These are phyloP conservation scores for Myrmecophaga tridactyla DNA, from an alignment of 2,113 vertebrate species.

Conservation along the genomic window DNA sequence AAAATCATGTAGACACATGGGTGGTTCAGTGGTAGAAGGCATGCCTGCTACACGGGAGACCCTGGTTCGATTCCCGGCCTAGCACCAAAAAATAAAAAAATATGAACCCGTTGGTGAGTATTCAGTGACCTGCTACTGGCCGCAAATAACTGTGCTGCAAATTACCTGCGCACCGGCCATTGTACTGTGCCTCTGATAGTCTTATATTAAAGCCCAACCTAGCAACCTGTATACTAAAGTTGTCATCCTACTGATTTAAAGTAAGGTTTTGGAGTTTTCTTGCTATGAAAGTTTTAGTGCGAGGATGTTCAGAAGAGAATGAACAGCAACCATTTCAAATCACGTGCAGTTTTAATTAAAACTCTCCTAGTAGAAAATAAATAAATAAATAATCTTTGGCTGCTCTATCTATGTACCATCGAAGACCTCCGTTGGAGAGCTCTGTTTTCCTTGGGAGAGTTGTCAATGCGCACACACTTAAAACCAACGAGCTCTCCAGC, in stretches of 20 bases:
- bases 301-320: constrained; percentile 22
- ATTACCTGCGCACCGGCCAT: neutral
- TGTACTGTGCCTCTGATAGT: neutral
- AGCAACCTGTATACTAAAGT: neutral
- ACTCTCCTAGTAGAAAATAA: constrained; percentile 6
- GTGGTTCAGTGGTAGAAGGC: too few species aligned
- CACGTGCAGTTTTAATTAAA: constrained; percentile 50
- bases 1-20: too few species aligned
- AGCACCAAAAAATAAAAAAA: neutral
- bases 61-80: too few species aligned
- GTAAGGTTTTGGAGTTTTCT: neutral
- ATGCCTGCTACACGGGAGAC: too few species aligned
- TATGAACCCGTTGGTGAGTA: neutral
- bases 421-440: neutral
- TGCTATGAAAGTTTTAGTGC: neutral
- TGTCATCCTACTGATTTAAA: neutral
- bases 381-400: neutral
- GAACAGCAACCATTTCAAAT: neutral
- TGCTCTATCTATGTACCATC: neutral
- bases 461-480: neutral
- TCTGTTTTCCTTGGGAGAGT: neutral
- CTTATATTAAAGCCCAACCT: neutral
- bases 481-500: neutral
- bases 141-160: neutral
- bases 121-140: neutral